Conservation (phyloP, 2,113 vertebrate species). For the Anolis sagrei region DNA sequence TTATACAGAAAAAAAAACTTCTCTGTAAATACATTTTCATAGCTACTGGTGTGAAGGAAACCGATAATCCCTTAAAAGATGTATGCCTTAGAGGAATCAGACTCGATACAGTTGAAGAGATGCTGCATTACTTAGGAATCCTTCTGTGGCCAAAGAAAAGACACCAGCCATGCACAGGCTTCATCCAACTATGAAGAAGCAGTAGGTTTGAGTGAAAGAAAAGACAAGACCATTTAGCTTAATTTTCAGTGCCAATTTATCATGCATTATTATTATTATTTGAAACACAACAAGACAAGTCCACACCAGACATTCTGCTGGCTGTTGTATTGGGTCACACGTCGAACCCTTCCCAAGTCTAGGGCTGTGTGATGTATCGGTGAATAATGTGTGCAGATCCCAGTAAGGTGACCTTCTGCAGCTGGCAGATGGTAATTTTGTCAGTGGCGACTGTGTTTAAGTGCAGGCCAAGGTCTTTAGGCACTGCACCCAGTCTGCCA, state of each 20-base stretch:
- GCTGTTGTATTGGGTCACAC: too few species aligned
- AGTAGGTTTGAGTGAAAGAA: neutral
- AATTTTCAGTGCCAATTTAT: neutral
- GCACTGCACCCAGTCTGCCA: too few species aligned
- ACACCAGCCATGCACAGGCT: neutral
- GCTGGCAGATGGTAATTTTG: too few species aligned
- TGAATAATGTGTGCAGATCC: too few species aligned
- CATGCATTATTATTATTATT: neutral
- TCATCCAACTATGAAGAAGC: too few species aligned
- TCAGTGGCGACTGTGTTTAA: too few species aligned
- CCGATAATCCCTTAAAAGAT: neutral
- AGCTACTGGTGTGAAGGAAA: neutral
- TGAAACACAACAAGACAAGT: too few species aligned
- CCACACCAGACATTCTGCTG: too few species aligned
- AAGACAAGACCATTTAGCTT: neutral
- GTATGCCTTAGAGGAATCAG: neutral
- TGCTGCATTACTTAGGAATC: neutral
- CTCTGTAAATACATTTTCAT: neutral
- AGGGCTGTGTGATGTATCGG: too few species aligned
- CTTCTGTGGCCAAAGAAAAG: neutral
- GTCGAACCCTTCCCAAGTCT: too few species aligned
- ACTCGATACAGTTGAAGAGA: neutral
- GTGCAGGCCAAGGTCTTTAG: too few species aligned
- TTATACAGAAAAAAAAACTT: conserved; percentile 35
- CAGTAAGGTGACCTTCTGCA: too few species aligned